Evolutionary conservation across 1,140 invertebrate genomes (phyloP).

Genomic region (Diprion similis): DNA sequence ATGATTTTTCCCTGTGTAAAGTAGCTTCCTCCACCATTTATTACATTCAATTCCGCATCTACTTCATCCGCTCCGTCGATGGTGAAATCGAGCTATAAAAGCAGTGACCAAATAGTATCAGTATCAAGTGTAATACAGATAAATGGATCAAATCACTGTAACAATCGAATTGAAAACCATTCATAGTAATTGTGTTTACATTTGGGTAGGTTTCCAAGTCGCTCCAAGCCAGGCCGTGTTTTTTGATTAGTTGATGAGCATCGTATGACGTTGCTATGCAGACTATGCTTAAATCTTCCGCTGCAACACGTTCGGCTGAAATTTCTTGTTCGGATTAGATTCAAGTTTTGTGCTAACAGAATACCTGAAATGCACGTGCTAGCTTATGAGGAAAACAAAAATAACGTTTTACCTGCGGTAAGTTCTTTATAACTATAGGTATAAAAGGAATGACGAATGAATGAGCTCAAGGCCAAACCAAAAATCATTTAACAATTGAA

Average conservation of each 20-base stretch:
- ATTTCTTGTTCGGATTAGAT: conserved; percentile 26
- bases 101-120: conserved; percentile 20
- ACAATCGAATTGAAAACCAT: conserved; percentile 18
- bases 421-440: no score
- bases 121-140: conserved; percentile 16
- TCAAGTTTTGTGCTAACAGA: no score
- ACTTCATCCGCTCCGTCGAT: conserved; percentile 99
- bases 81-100: conserved; percentile 78
- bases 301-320: conserved; percentile 77
- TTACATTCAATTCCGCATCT: conserved; percentile 82
- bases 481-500: no score
- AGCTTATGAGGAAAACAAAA: no score
- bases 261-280: conserved; percentile 95
- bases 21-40: conserved; percentile 97
- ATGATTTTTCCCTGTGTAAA: conserved; percentile 96
- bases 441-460: no score
- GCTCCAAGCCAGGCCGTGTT: conserved; percentile 77
- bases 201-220: conserved; percentile 82
- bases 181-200: conserved; percentile 50
- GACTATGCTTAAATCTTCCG: conserved; percentile 78
- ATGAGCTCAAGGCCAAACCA: no score
- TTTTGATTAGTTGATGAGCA: conserved; percentile 81
- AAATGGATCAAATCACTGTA: no score
- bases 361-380: no score
- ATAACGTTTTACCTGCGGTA: no score